Conservation (phyloP, 2,113 vertebrate species). For the Protobothrops flavoviridis region DNA sequence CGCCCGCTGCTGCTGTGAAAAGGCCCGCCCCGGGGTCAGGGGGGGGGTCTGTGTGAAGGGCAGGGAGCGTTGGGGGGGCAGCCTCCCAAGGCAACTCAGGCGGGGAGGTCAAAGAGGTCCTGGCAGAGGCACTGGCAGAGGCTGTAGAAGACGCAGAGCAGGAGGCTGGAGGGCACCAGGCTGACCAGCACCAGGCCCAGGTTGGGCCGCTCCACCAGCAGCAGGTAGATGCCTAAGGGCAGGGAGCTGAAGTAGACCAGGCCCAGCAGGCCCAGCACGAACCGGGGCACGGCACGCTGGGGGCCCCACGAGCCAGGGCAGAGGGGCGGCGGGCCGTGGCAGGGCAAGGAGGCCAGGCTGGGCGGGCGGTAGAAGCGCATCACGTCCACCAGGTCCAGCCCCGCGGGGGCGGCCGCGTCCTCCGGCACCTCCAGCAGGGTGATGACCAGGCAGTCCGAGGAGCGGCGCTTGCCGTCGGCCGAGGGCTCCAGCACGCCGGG, state of each 20-base stretch:
- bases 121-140: conserved; percentile 86
- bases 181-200: conserved; percentile 82
- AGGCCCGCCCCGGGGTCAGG: neutral
- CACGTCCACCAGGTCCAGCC: conserved; percentile 77
- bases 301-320: conserved; percentile 69
- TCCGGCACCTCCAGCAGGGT: conserved; percentile 85
- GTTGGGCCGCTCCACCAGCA: conserved; percentile 82
- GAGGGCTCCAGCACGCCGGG: conserved; percentile 69
- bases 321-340: conserved; percentile 71
- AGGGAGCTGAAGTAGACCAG: conserved; percentile 87
- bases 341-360: conserved; percentile 74
- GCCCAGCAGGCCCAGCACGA: conserved; percentile 81
- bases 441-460: conserved; percentile 82
- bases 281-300: conserved; percentile 72
- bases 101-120: conserved; percentile 74
- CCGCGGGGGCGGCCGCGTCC: conserved; percentile 70
- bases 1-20: neutral
- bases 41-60: neutral
- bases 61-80: neutral
- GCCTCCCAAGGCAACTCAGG: conserved; percentile 48
- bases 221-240: conserved; percentile 86
- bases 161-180: conserved; percentile 85
- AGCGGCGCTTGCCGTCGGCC: conserved; percentile 60
- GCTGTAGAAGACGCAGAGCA: conserved; percentile 81
- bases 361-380: conserved; percentile 75